phyloP scores from a whole-genome alignment of 2,113 vertebrate genomes.

The Rafetus swinhoei region DNA sequence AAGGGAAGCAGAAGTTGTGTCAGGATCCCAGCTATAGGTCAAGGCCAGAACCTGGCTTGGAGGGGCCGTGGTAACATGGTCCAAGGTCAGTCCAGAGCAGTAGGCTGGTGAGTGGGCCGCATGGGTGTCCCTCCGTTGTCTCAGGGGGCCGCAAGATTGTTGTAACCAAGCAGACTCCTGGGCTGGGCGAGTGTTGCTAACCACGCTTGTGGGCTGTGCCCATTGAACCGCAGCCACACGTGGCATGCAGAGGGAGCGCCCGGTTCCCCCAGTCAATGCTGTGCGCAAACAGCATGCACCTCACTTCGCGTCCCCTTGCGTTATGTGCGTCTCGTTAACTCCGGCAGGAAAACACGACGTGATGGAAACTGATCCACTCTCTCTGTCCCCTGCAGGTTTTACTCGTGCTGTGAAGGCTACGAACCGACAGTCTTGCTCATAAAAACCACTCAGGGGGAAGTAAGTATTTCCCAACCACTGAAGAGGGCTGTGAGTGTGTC shows the following conservation, averaged over 20 bases:
- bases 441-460: conserved; percentile 83
- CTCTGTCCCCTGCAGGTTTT: conserved; percentile 76
- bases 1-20: not conserved
- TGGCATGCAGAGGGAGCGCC: no score
- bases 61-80: not conserved
- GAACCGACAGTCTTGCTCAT: conserved; percentile 84
- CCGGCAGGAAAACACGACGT: no score
- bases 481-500: not conserved
- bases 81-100: not conserved
- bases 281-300: no score
- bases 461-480: conserved; percentile 21
- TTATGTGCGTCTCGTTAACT: not conserved
- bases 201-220: no score
- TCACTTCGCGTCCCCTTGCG: no score
- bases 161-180: no score
- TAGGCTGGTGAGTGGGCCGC: no score
- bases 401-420: conserved; percentile 80
- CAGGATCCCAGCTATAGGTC: not conserved
- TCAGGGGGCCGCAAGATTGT: no score
- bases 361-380: not conserved
- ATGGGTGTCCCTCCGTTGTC: no score
- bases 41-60: not conserved
- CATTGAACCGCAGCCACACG: no score
- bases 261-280: no score
- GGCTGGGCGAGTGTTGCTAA: no score